Evolutionary conservation across 53 echinoderm and acorn worm species (phyloP), one percentile per base, ranked within the genome.

Genomic region (Pentamera pediparva): DNA sequence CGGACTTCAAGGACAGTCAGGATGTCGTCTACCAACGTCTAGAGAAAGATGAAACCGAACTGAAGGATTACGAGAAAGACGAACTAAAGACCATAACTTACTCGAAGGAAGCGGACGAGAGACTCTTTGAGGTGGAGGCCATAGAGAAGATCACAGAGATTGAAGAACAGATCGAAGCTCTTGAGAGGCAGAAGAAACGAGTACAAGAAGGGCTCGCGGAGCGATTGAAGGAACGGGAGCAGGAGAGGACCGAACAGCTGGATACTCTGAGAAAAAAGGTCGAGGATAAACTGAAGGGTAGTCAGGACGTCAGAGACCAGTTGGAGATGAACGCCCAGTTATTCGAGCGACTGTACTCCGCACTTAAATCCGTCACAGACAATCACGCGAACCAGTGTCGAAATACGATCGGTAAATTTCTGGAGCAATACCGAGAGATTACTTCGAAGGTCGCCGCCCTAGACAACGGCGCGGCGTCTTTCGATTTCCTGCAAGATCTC

Each of bases 61-160:
- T 67, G 27, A 30, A 38, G 15, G 39, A 67, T 31, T 67, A 67
- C 18, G 67, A 67, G 25, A 29, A 67, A 26, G 29, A 22, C 5
- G 67, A 67, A 67, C 4, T 12, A 13, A 67, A 43, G 9, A 43
- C 43, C 4, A 67, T 67, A 7, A 27, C 12, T 22, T 67, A 39
- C 24, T 67, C 45, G 27, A 67, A 67, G 30, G 67, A 67, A 5
- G 67, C 67, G 30, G 67, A 67, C 30, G 25, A 43, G 30, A 67
- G 67, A 31, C 29, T 67, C 7, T 67, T 13, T 43, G 67, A 67
- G 29, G 67, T 67, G 11, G 47, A 47, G 45, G 67, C 27, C 22
- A 67, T 67, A 17, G 67, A 67, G 29, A 22, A 17, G 6, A n/a
- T 65, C 5, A 21, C 40, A 6, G 28, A 9, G 27, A 21, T 65